A percentile compares a stretch with the other conserved stretches of the same genome.
Conservation (phyloP, 92 coral and sea anemone genomes). For the Paramuricea clavata region DNA sequence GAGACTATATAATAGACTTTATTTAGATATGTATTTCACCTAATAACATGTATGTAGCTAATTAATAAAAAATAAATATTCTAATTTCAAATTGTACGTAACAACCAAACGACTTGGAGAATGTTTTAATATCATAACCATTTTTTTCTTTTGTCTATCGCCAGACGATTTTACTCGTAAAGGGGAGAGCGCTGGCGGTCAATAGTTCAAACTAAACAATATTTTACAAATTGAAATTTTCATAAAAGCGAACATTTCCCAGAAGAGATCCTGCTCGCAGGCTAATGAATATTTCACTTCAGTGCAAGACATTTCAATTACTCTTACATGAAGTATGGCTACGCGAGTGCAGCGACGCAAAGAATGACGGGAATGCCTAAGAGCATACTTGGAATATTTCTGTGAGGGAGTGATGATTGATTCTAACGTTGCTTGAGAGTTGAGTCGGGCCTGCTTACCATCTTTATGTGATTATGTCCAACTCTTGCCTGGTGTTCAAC, state of each 20-base stretch:
- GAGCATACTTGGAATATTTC: neutral
- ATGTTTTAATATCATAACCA: too few species aligned
- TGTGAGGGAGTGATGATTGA: neutral
- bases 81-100: neutral
- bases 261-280: too few species aligned
- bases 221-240: too few species aligned
- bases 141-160: too few species aligned
- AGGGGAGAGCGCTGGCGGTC: too few species aligned
- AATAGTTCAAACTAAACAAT: too few species aligned
- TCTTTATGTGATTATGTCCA: neutral
- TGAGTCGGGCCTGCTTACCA: too few species aligned
- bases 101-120: neutral
- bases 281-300: too few species aligned
- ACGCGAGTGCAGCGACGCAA: neutral
- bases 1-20: neutral
- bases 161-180: too few species aligned
- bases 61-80: slow-evolving; percentile 2
- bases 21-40: neutral
- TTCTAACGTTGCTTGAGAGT: too few species aligned
- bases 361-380: neutral
- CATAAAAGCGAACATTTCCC: too few species aligned
- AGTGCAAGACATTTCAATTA: neutral
- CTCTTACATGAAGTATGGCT: neutral
- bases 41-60: slow-evolving; percentile 11
- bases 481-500: too few species aligned